Evolutionary conservation across 1,140 invertebrate species (phyloP).

Genomic region (Proales similis): DNA sequence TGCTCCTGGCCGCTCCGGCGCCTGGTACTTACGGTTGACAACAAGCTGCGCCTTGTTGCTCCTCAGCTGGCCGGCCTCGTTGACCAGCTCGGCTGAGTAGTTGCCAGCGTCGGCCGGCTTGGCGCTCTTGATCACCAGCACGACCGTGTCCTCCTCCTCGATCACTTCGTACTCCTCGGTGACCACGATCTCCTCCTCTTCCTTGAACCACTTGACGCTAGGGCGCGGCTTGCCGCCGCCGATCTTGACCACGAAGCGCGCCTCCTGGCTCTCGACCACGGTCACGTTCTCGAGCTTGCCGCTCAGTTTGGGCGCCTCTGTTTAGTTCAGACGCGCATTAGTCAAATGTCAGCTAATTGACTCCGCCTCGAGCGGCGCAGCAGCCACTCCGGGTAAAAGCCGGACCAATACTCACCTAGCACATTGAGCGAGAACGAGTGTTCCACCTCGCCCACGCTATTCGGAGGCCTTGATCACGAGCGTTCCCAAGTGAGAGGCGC

Average conservation of each 20-base stretch:
- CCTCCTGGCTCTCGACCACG: not conserved
- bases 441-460: conserved; percentile 9
- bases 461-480: conserved; percentile 5
- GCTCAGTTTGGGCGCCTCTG: conserved; percentile 13
- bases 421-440: conserved; percentile 13
- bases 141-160: not conserved
- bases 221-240: not conserved
- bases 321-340: too few species aligned
- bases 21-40: conserved; percentile 5
- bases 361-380: too few species aligned
- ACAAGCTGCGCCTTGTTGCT: not conserved
- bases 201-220: not conserved
- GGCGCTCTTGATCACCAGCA: conserved; percentile 39
- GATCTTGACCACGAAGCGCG: not conserved
- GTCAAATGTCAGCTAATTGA: too few species aligned
- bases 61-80: not conserved
- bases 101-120: conserved; percentile 42
- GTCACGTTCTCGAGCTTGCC: conserved; percentile 29
- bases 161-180: not conserved
- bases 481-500: not conserved
- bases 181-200: not conserved
- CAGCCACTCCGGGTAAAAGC: too few species aligned
- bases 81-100: not conserved
- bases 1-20: too few species aligned
- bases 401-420: not conserved